These are phyloP conservation scores for Cataglyphis livida DNA, from an alignment of 2,888 invertebrate species.

Conservation along the genomic window DNA sequence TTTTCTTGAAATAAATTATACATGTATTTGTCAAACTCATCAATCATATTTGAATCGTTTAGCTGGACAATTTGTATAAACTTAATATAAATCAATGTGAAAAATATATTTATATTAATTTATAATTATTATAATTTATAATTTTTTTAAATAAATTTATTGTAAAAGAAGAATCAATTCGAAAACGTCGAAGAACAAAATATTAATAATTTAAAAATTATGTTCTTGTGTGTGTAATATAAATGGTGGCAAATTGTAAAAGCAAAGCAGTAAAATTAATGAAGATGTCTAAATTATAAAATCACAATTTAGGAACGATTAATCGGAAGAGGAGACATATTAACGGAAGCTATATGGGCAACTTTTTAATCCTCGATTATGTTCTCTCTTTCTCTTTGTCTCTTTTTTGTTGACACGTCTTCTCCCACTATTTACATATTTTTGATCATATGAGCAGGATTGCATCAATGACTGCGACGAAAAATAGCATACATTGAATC, in stretches of 20 bases:
- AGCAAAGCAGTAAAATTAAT: conserved; percentile 20
- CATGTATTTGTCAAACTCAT: neutral
- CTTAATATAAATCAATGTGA: neutral
- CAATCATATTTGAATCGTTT: neutral
- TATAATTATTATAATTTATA: too few relatives aligned
- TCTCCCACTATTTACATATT: conserved; percentile 28
- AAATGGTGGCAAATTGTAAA: conserved; percentile 8
- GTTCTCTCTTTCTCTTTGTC: neutral
- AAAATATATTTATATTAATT: neutral
- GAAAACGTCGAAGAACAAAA: neutral
- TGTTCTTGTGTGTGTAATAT: neutral
- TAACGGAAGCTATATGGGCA: neutral
- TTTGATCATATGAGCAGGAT: conserved; percentile 29
- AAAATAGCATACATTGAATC: neutral
- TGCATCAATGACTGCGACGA: conserved; percentile 30
- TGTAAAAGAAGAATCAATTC: neutral
- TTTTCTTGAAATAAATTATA: conserved; percentile 8
- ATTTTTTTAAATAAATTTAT: neutral
- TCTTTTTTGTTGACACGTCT: neutral
- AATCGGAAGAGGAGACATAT: neutral
- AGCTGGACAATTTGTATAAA: neutral
- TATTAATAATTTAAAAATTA: neutral
- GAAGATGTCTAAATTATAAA: conserved; percentile 4
- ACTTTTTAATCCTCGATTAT: conserved; percentile 13
- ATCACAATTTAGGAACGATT: neutral